Base-by-base conservation (phyloP, 1,140 invertebrate genomes). In the Elysia chlorotica region DNA sequence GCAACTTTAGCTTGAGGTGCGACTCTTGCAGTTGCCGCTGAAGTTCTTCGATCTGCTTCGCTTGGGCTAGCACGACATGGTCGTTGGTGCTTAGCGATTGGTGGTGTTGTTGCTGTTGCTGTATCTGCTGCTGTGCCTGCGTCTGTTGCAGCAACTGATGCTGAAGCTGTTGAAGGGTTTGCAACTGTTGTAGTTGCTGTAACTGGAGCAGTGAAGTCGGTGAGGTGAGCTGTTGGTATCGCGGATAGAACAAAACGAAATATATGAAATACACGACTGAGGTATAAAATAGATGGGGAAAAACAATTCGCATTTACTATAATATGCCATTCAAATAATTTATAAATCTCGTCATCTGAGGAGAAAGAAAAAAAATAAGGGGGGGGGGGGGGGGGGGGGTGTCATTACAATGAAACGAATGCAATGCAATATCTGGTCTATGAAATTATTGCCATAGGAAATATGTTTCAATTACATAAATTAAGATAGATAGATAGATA, bases 21-120 rank as follows among this genome's bases (percentile, higher is more conserved):
- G 83, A 88, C 61, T 79, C 80, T 54, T 88, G 82, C 56, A 97
- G 82, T 77, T 97, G 94, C 2, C 93, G 87, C 83, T 97, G 93
- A 41, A 97, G 87, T 76, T 96, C 94, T 80, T 95, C 92, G 53
- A 98, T 98, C 82, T 93, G 74, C 41, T 76, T 76, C 41, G 74
- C 74, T 61, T 78, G 76, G 1, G 76, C 73, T 30, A 72, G 53
- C 41, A 77, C 70, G 38, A 77, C 73, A 2, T 76, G 70, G 35
- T 76, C 74, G 23, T 69, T 67, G 38, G 0, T 63, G 57, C 23
- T 73, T 65, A 66, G 93, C 4, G 93, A 87, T 83, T 96, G 93
- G 41, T 97, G 87, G 76, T 95, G 97, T 82, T 93, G 74, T 33
- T 81, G 97, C 82, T 93, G 74, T 33, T 81, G 75, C 35, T 73